Conservation (phyloP, 2,888 invertebrate genomes). For the Rhamnusium bicolor region DNA sequence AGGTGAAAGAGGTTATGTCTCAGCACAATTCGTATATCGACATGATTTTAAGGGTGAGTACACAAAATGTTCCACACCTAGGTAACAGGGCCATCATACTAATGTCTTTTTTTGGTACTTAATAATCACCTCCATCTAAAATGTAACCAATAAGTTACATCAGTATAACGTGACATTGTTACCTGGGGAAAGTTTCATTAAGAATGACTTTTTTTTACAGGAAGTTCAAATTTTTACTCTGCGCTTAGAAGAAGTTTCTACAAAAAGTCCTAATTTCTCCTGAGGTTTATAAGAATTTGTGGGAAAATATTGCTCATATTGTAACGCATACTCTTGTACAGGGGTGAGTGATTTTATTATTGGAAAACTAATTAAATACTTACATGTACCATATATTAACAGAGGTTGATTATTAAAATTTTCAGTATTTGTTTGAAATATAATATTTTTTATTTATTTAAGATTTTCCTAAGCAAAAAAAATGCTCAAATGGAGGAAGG, state of each 20-base stretch:
- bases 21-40: conserved; percentile 94
- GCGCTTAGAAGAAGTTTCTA: conserved; percentile 82
- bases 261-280: conserved; percentile 81
- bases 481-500: conserved; percentile 96
- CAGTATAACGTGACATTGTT: too few relatives aligned
- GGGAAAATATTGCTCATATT: conserved; percentile 91
- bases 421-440: too few relatives aligned
- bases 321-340: conserved; percentile 93
- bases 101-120: too few relatives aligned
- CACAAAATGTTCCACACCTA: neutral
- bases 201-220: conserved; percentile 63
- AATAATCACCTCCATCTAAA: too few relatives aligned
- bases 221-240: conserved; percentile 85
- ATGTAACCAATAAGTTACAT: too few relatives aligned
- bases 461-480: conserved; percentile 90
- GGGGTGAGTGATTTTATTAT: conserved; percentile 75
- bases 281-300: conserved; percentile 81
- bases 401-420: too few relatives aligned
- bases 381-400: neutral
- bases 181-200: too few relatives aligned
- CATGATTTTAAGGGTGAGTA: conserved; percentile 77
- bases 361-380: neutral
- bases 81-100: too few relatives aligned
- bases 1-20: conserved; percentile 94
- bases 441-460: conserved; percentile 41